phyloP scores from a whole-genome alignment of 2,888 invertebrate genomes.

The Xylota sylvarum region DNA sequence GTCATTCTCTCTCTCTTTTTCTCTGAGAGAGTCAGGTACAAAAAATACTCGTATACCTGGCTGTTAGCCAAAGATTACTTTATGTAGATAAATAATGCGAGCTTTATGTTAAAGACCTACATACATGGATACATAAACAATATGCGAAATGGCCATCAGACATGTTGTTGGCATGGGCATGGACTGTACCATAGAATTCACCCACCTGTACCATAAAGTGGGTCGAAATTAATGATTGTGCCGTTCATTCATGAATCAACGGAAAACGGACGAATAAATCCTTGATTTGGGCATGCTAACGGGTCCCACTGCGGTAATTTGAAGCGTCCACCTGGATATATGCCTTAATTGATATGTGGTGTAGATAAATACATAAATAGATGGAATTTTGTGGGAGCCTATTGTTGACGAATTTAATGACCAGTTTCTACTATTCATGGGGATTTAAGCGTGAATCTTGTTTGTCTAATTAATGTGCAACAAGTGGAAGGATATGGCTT shows the following conservation, averaged over 20 bases:
- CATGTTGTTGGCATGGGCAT: background rate
- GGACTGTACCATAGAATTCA: background rate
- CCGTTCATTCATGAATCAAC: slow-evolving; percentile 51
- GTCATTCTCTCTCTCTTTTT: slow-evolving; percentile 2
- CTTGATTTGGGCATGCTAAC: slow-evolving; percentile 9
- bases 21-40: no score
- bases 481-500: slow-evolving; percentile 40
- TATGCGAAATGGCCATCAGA: slow-evolving; percentile 15
- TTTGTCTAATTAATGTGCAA: slow-evolving; percentile 31
- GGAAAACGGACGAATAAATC: slow-evolving; percentile 13
- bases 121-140: background rate
- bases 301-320: background rate
- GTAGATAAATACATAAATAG: background rate
- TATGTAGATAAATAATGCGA: slow-evolving; percentile 27
- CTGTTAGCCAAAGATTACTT: slow-evolving; percentile 33
- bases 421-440: slow-evolving; percentile 12
- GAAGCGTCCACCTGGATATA: background rate
- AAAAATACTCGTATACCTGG: background rate
- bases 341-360: slow-evolving; percentile 1
- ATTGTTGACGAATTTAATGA: background rate
- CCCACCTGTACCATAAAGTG: slow-evolving; percentile 6
- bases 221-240: slow-evolving; percentile 38
- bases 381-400: background rate
- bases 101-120: slow-evolving; percentile 30
- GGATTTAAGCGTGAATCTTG: slow-evolving; percentile 6